A percentile compares a stretch with the other conserved stretches of the same genome.
Conservation (phyloP, 2,797 vertebrate species). For the Channa striata region DNA sequence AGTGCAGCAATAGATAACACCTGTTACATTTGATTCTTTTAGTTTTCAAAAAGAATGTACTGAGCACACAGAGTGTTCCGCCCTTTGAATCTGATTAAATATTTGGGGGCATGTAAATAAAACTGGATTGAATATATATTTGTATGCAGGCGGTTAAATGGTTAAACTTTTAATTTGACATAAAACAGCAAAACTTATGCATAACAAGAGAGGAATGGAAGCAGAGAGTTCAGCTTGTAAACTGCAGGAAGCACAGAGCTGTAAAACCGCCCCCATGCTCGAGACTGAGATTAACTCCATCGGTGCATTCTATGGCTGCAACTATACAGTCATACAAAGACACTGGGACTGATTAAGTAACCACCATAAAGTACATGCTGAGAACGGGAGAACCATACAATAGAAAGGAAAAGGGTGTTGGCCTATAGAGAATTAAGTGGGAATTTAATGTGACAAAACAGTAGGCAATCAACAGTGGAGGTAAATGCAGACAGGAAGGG, state of each 20-base stretch:
- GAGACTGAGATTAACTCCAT: background rate
- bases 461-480: conserved; percentile 48
- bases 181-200: background rate
- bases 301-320: conserved; percentile 9
- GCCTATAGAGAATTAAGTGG: conserved; percentile 47
- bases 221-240: background rate
- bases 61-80: too few relatives aligned
- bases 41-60: too few relatives aligned
- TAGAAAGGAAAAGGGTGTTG: conserved; percentile 73
- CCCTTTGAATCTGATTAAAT: too few relatives aligned
- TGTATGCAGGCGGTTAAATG: too few relatives aligned
- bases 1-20: too few relatives aligned
- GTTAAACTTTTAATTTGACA: background rate
- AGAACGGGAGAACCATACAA: conserved; percentile 71
- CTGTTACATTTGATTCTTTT: too few relatives aligned
- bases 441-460: conserved; percentile 63
- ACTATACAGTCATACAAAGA: conserved; percentile 28
- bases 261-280: conserved; percentile 11
- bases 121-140: too few relatives aligned
- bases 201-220: background rate
- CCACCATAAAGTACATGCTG: conserved; percentile 44
- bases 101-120: too few relatives aligned
- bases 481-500: conserved; percentile 72
- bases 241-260: conserved; percentile 18
- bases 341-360: conserved; percentile 35